A percentile compares a stretch with the other conserved stretches of the same genome.
Conservation (phyloP, 2,888 invertebrate genomes). For the Bembecia ichneumoniformis region DNA sequence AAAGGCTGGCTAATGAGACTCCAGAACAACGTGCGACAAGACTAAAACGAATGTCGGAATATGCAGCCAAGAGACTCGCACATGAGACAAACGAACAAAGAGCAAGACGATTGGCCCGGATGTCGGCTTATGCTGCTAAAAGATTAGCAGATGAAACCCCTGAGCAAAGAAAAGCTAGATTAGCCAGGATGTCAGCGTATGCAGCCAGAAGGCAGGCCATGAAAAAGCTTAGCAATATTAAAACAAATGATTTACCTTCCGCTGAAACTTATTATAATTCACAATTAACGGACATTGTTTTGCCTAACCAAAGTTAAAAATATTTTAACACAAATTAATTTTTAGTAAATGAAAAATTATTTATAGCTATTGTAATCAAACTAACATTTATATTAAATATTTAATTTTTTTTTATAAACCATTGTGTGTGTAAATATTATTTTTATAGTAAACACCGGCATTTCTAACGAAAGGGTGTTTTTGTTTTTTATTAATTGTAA, state of each 20-base stretch:
- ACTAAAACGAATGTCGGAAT: slow-evolving; percentile 59
- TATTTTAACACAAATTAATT: not conserved
- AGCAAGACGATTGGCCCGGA: slow-evolving; percentile 47
- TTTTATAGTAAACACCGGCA: not conserved
- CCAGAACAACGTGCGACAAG: slow-evolving; percentile 49
- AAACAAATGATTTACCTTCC: not conserved
- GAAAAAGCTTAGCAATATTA: slow-evolving; percentile 25
- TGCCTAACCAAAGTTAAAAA: slow-evolving; percentile 28
- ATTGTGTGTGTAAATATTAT: not conserved
- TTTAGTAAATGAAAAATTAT: not conserved
- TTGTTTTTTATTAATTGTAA: too few relatives aligned
- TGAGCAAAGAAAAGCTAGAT: slow-evolving; percentile 45
- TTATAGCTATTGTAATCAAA: slow-evolving; percentile 4
- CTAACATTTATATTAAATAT: not conserved
- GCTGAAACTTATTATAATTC: slow-evolving; percentile 1
- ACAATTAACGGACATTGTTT: slow-evolving; percentile 10
- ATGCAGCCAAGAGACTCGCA: slow-evolving; percentile 51
- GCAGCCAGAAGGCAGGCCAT: slow-evolving; percentile 50
- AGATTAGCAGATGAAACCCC: slow-evolving; percentile 55
- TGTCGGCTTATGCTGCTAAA: slow-evolving; percentile 61
- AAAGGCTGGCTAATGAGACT: slow-evolving; percentile 53
- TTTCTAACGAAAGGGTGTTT: not conserved
- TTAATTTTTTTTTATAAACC: not conserved
- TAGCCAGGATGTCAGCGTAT: slow-evolving; percentile 58
- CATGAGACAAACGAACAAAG: slow-evolving; percentile 52